phyloP scores from a whole-genome alignment of 30 jellyfish, hydroid and myxozoan genomes.

The Hydra vulgaris region DNA sequence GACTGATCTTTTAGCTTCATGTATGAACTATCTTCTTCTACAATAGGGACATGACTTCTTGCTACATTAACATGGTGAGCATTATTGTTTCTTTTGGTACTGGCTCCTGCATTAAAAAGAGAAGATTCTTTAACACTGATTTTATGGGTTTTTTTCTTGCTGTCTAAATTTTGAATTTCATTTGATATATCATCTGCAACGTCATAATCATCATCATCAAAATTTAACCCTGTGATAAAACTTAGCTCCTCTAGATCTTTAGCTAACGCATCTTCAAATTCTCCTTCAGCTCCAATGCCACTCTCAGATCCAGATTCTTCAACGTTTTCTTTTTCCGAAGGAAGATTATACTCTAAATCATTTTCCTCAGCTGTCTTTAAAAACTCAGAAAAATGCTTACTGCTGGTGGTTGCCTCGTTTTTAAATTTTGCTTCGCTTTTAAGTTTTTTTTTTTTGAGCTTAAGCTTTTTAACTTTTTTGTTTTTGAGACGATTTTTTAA shows the following conservation, averaged over 20 bases:
- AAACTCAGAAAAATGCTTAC: not conserved
- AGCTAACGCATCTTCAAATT: not conserved
- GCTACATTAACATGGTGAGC: not conserved
- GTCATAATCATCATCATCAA: constrained; percentile 33
- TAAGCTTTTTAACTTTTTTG: not conserved
- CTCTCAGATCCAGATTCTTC: constrained; percentile 15
- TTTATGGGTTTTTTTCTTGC: constrained; percentile 1
- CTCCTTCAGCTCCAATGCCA: constrained; percentile 19
- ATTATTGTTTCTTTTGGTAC: constrained; percentile 8
- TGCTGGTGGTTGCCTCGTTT: not conserved
- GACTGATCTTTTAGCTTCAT: not conserved
- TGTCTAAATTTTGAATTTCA: constrained; percentile 11
- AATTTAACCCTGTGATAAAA: constrained; percentile 24
- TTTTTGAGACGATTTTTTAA: not conserved
- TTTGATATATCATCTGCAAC: constrained; percentile 28
- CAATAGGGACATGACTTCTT: not conserved
- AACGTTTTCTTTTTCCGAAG: not conserved
- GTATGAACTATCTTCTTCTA: not conserved
- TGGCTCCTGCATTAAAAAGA: constrained; percentile 13
- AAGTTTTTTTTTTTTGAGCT: no score
- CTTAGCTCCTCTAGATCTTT: constrained; percentile 18
- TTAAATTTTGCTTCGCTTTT: not conserved
- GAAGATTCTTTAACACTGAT: constrained; percentile 8
- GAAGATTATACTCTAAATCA: not conserved
- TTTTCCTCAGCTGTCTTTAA: not conserved